phyloP scores from a whole-genome alignment of 2,888 invertebrate species.

The Rhamnusium bicolor region DNA sequence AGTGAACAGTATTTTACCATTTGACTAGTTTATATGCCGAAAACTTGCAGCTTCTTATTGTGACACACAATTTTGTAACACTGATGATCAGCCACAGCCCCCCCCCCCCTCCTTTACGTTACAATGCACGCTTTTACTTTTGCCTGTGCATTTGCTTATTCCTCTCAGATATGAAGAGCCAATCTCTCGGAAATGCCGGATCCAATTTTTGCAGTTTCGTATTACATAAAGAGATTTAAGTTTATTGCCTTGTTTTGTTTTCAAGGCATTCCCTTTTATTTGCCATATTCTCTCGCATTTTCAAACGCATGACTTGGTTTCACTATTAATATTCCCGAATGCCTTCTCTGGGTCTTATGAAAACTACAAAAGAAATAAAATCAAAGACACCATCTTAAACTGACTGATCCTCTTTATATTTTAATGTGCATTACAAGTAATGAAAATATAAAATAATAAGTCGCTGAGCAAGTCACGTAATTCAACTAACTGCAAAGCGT shows the following conservation, averaged over 20 bases:
- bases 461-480: not conserved
- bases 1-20: no score
- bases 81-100: no score
- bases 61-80: no score
- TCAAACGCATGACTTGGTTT: slow-evolving; percentile 51
- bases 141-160: slow-evolving; percentile 43
- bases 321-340: slow-evolving; percentile 45
- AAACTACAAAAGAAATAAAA: slow-evolving; percentile 29
- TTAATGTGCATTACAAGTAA: slow-evolving; percentile 10
- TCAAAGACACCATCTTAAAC: not conserved
- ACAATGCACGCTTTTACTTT: not conserved
- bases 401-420: slow-evolving; percentile 7
- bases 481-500: not conserved
- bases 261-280: slow-evolving; percentile 43
- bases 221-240: slow-evolving; percentile 56
- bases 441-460: slow-evolving; percentile 3
- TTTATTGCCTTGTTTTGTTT: slow-evolving; percentile 57
- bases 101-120: no score
- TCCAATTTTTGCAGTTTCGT: slow-evolving; percentile 56
- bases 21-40: no score
- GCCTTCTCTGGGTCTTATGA: slow-evolving; percentile 26
- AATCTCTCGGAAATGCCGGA: slow-evolving; percentile 45
- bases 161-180: slow-evolving; percentile 46
- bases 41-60: no score
- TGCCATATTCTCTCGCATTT: slow-evolving; percentile 49